Evolutionary conservation across 2,888 invertebrate genomes (phyloP), one percentile per base, ranked within the genome.

Genomic region (Diogma glabrata): DNA sequence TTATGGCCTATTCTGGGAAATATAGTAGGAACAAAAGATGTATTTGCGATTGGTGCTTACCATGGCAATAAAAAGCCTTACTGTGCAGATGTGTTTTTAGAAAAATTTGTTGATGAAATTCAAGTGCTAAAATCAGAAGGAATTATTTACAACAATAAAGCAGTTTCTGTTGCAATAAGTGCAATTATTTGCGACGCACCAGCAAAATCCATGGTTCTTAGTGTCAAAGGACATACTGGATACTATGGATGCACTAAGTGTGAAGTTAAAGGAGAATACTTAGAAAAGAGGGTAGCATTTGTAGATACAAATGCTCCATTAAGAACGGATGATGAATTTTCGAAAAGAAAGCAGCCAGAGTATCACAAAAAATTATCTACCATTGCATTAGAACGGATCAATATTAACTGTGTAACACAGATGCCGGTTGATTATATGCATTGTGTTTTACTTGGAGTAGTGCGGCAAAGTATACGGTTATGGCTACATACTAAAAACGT

Each of bases 351-450:
- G 9, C 17, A 52, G 14, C 51, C 52, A 28, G 55, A 55, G 20
- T 53, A 56, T 48, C 55, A 55, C 28, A 16, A 48, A 19, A 30
- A 54, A 53, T 23, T 24, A 45, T 8, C 51, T 53, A 10, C 14
- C 20, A 45, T 45, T 45, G 45, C 46, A 16, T 47, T 56, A 8
- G 51, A 52, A 40, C 45, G 45, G 45, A 22, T 46, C 30, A 14
- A 33, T 23, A 50, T 59, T 26, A 54, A 51, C 8, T 53, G 58
- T 52, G 52, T 58, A 12, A 38, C 54, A 19, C 48, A 47, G 23
- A 56, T 57, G 48, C 53, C 58, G 4, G 48, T 55, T 5, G 59
- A 58, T 51, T 58, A 58, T 28, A 59, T 57, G 58, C 58, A 59
- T 52, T 36, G 51, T 16, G 52, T 56, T 49, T 57, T 57, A 48